These are phyloP conservation scores for Scyliorhinus canicula DNA, from an alignment of 2,797 vertebrate species.

Conservation along the genomic window DNA sequence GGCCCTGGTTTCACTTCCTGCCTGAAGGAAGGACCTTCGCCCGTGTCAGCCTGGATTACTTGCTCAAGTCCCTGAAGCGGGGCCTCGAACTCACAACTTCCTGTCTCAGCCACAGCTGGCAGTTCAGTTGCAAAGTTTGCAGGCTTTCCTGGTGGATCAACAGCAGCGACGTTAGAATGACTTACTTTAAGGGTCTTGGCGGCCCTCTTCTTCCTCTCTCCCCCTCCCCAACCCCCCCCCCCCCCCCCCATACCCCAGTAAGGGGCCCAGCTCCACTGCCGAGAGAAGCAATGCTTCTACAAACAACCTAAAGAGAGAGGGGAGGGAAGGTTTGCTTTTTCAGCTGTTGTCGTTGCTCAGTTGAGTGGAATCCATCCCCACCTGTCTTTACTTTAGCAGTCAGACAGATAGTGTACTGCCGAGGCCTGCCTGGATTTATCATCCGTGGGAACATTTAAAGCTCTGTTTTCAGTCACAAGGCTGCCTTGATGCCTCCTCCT, in stretches of 20 bases:
- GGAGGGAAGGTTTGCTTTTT: slow-evolving; percentile 27
- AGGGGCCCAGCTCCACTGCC: not conserved
- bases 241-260: not conserved
- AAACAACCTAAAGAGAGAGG: slow-evolving; percentile 32
- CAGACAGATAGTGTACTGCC: slow-evolving; percentile 15
- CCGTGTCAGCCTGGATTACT: no score
- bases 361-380: slow-evolving; percentile 29
- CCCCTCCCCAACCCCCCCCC: not conserved
- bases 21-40: not conserved
- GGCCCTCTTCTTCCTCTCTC: no score
- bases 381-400: slow-evolving; percentile 38
- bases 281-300: not conserved
- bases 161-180: not conserved
- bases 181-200: not conserved
- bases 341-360: slow-evolving; percentile 30
- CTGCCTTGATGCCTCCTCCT: slow-evolving; percentile 1
- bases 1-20: not conserved
- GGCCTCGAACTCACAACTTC: not conserved
- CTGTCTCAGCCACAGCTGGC: not conserved
- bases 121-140: not conserved
- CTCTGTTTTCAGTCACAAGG: slow-evolving; percentile 21
- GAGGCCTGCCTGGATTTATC: slow-evolving; percentile 18
- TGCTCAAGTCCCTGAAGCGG: not conserved
- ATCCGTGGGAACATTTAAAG: slow-evolving; percentile 33
- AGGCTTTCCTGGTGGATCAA: not conserved